Conservation (phyloP, 2,888 invertebrate species). For the Sphecodes monilicornis region DNA sequence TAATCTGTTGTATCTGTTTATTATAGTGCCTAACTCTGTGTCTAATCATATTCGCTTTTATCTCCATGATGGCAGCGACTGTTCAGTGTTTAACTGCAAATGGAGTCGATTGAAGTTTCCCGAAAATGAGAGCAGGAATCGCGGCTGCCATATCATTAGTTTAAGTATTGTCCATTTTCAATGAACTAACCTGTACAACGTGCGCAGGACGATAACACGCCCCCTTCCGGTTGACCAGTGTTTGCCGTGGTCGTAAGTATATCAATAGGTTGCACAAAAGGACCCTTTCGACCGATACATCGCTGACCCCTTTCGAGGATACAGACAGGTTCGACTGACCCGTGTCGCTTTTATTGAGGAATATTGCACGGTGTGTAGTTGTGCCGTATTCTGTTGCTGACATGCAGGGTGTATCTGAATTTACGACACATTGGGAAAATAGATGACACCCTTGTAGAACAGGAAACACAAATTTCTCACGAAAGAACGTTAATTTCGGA, state of each 20-base stretch:
- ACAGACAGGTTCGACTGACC: constrained; percentile 59
- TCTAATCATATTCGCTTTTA: not conserved
- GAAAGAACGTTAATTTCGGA: not conserved
- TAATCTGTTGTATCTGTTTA: not conserved
- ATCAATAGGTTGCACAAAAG: constrained; percentile 61
- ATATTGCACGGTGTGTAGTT: constrained; percentile 37
- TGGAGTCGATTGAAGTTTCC: not conserved
- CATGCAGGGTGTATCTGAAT: not conserved
- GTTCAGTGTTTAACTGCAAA: no score
- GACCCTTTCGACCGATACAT: constrained; percentile 41
- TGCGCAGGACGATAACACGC: constrained; percentile 18
- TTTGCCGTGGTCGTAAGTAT: constrained; percentile 46
- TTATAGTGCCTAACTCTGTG: not conserved
- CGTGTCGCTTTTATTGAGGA: constrained; percentile 57
- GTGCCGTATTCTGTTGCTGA: constrained; percentile 44
- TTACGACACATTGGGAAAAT: not conserved
- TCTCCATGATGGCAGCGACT: not conserved
- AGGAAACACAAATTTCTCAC: not conserved
- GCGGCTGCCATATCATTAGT: not conserved
- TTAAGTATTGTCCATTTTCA: not conserved
- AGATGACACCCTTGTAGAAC: not conserved
- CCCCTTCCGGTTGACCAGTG: constrained; percentile 19
- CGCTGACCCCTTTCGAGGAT: constrained; percentile 39
- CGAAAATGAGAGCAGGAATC: not conserved
- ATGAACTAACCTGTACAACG: constrained; percentile 13